Conservation (phyloP, 1,140 invertebrate genomes). For the Aradophagus sp. region DNA sequence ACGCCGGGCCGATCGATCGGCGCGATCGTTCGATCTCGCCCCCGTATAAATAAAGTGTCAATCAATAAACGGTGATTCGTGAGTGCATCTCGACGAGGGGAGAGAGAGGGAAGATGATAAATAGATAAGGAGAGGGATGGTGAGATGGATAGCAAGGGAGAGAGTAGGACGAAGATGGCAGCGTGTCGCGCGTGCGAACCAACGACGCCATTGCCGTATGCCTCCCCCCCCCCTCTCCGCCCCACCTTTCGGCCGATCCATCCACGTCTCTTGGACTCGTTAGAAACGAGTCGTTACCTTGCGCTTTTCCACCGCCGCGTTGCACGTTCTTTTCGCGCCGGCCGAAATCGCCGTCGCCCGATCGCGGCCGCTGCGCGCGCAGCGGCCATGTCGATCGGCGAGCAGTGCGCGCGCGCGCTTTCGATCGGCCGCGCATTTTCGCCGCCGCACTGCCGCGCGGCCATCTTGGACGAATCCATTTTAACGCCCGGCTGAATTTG, state of each 20-base stretch:
- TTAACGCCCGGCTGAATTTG: conserved; percentile 53
- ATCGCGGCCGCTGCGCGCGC: too few relatives aligned
- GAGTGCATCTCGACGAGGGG: not conserved
- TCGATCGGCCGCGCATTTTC: conserved; percentile 31
- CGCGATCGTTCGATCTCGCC: not conserved
- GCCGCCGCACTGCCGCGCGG: conserved; percentile 52
- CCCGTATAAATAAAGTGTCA: conserved; percentile 8
- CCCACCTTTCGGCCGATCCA: too few relatives aligned
- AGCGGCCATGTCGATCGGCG: too few relatives aligned
- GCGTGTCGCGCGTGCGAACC: conserved; percentile 62
- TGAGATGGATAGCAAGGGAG: too few relatives aligned
- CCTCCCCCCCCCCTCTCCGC: too few relatives aligned
- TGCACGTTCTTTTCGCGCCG: conserved; percentile 1
- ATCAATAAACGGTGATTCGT: conserved; percentile 17
- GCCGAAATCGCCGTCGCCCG: conserved; percentile 9
- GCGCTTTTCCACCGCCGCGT: too few relatives aligned
- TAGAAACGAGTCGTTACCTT: too few relatives aligned
- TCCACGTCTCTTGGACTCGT: too few relatives aligned
- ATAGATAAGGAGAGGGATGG: too few relatives aligned
- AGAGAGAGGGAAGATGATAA: too few relatives aligned
- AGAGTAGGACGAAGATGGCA: conserved; percentile 23
- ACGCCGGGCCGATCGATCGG: not conserved
- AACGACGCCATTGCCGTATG: conserved; percentile 64
- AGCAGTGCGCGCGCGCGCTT: conserved; percentile 4
- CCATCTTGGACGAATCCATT: conserved; percentile 74